Base-by-base conservation (phyloP, 2,888 invertebrate species). In the Drosophila monieri region DNA sequence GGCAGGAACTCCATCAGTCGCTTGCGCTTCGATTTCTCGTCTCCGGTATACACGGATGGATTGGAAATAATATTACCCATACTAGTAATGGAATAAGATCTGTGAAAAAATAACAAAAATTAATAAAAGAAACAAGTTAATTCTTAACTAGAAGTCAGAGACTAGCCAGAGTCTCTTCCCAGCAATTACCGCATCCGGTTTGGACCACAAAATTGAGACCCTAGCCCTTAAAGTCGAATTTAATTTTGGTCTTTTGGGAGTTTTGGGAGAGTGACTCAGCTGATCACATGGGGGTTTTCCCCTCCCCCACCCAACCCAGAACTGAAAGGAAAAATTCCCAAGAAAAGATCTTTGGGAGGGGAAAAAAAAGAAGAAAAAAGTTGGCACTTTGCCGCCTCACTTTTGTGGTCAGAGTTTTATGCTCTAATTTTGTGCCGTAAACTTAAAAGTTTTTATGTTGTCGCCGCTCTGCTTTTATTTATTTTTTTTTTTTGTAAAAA, bases 181-280 rank as follows among this genome's bases (percentile, higher is more conserved):
- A 25, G 68, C 88, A 83, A 85, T 83, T 83, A 76, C 74, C 66
- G 85, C 88, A 83, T 87, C 81, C 88, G 81, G 59, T 68, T 52
- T 8, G 27, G 59, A 58, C 59, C 21, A 21, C 21, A 23, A 23
- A 23, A 23, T 23, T 23, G 4, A 23, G 21, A 23, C 21, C 21
- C 21, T 21, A 21, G 21, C 3, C n/a, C n/a, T n/a, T n/a, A 18
- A 80, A 72, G 81, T 78, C 69, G 55, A 85, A 81, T 81, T 80
- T 81, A 85, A 80, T n/a, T n/a, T n/a, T n/a, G n/a, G n/a, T n/a
- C n/a, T n/a, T n/a, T n/a, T n/a, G n/a, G n/a, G n/a, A n/a, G n/a
- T n/a, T n/a, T n/a, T n/a, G n/a, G n/a, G 41, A 39, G 25, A 46
- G 44, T 44, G 55, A 32, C 43, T 32, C 44, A 30, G 43, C 21